Conservation (phyloP, 2,113 vertebrate genomes). For the Odontophorus gujanensis region DNA sequence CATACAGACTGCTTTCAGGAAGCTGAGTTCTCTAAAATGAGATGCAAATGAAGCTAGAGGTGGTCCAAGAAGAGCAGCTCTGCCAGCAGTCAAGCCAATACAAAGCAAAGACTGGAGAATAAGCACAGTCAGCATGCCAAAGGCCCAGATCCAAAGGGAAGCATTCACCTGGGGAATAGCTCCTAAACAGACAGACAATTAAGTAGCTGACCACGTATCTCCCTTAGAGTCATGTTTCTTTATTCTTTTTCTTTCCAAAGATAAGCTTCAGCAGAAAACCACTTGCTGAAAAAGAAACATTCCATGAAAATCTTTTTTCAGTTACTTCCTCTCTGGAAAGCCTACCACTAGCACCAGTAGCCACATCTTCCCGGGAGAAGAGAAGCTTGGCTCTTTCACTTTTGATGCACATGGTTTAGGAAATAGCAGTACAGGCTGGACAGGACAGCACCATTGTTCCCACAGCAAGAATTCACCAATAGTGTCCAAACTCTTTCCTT, state of each 20-base stretch:
- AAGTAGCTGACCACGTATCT: not conserved
- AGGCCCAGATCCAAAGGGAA: not conserved
- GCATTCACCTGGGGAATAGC: not conserved
- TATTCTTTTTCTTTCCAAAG: not conserved
- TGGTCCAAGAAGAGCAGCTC: not conserved
- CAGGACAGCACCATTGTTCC: not conserved
- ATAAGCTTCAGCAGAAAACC: not conserved
- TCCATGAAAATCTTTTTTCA: not conserved
- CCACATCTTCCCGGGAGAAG: not conserved
- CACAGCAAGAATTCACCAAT: not conserved
- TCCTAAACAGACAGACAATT: not conserved
- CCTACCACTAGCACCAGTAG: rapidly evolving
- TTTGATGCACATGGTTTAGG: not conserved
- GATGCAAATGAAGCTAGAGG: not conserved
- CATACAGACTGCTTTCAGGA: not conserved
- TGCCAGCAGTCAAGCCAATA: not conserved
- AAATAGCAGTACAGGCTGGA: not conserved
- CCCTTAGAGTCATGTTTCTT: not conserved
- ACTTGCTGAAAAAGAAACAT: not conserved
- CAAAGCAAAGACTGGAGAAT: not conserved
- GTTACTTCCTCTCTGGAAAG: not conserved
- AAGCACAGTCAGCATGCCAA: not conserved
- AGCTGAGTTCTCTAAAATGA: too few relatives aligned
- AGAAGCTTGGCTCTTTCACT: not conserved
- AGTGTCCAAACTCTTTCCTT: not conserved